Evolutionary conservation across 2,888 invertebrate species (phyloP), one percentile per base, ranked within the genome.

Genomic region (Spisula subtruncata): DNA sequence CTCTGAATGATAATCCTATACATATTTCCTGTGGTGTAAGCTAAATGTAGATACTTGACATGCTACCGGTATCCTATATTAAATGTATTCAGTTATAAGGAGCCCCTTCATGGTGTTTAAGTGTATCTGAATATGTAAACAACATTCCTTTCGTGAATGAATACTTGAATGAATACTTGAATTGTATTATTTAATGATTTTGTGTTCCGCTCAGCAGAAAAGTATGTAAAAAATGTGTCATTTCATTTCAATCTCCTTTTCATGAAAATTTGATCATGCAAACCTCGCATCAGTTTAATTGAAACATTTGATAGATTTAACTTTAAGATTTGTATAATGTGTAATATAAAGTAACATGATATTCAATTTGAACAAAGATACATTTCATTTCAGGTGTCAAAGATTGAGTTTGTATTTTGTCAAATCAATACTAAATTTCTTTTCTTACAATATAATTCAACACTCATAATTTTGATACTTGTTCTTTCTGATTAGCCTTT

Each of bases 41-140:
- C 25, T 66, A 25, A n/a, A 66, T 51, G 60, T 66, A 66, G 60
- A 66, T 66, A 66, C n/a, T 66, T 66, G 60, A 66, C n/a, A 66
- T 66, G 60, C 60, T 66, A 66, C n/a, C 60, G n/a, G 25, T 25
- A 66, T 66, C n/a, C 60, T 25, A 12, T 25, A 66, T 66, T 66
- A n/a, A n/a, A 66, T 66, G 25, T 10, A 25, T 25, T 66, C n/a
- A 8, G 60, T 25, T 66, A 51, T 5, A 81, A n/a, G n/a, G n/a
- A 48, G 12, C 46, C 48, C 48, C 46, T 81, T 46, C 81, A 81
- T 18, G 41, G 46, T 81, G 81, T 81, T 81, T 25, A 81, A 81
- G 81, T 81, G 29, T 25, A 46, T 81, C 51, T 20, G 56, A 56
- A 82, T 60, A 83, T 46, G 66, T 83, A 83, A 83, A 83, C 83